Percentiles rank a stretch among this genome's conserved stretches.
These are phyloP conservation scores for Nebria ingens DNA, from an alignment of 1,140 invertebrate genomes.

Conservation along the genomic window DNA sequence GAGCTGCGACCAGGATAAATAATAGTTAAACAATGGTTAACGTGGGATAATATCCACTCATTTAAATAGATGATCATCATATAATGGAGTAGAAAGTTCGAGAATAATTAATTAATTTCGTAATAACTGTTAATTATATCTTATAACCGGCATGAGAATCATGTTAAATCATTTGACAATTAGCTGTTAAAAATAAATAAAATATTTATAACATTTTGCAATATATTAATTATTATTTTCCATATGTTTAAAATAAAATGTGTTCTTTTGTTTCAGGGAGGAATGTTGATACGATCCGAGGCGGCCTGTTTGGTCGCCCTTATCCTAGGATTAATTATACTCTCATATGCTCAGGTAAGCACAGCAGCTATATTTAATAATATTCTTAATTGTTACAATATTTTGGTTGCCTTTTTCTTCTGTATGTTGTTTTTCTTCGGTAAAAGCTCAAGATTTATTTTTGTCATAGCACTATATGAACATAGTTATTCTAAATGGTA, in stretches of 20 bases:
- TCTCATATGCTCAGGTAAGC: constrained; percentile 41
- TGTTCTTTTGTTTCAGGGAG: constrained; percentile 36
- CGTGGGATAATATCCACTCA: constrained; percentile 1
- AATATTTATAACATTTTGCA: too few species aligned
- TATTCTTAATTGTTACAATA: too few species aligned
- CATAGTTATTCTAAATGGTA: too few species aligned
- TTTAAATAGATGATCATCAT: constrained; percentile 2
- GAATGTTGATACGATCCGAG: constrained; percentile 43
- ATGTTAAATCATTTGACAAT: constrained; percentile 1
- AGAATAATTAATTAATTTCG: background rate
- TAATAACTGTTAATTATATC: background rate
- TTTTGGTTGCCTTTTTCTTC: too few species aligned
- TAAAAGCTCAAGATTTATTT: too few species aligned
- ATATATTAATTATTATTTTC: background rate
- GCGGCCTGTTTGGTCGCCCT: constrained; percentile 41
- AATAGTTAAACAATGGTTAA: background rate
- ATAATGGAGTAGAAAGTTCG: constrained; percentile 2
- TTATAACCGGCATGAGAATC: background rate
- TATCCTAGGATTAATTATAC: constrained; percentile 39
- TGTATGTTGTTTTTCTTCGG: too few species aligned
- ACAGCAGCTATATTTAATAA: too few species aligned
- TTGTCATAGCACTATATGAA: too few species aligned
- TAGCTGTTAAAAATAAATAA: background rate
- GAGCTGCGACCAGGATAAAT: background rate
- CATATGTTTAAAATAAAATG: background rate